phyloP scores from a whole-genome alignment of 2,888 invertebrate genomes.

The Agrochola macilenta region DNA sequence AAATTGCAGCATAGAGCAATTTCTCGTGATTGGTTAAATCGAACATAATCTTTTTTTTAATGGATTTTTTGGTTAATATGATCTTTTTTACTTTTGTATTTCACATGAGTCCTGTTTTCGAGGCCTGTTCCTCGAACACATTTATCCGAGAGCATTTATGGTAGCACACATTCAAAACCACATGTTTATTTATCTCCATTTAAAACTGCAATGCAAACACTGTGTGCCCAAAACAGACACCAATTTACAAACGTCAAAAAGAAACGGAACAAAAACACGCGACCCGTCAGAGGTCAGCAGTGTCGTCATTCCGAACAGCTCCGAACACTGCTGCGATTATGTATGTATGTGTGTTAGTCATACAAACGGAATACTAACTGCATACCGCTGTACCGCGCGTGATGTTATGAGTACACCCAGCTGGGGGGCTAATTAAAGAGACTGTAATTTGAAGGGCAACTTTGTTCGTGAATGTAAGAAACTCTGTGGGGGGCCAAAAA shows the following conservation, averaged over 20 bases:
- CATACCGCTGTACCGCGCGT: conserved; percentile 35
- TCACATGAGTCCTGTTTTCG: neutral
- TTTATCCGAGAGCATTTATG: neutral
- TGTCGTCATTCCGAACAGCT: conserved; percentile 33
- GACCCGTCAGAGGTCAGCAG: conserved; percentile 55
- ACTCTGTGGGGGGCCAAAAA: conserved; percentile 42
- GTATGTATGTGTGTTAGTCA: conserved; percentile 57
- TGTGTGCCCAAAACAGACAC: conserved; percentile 32
- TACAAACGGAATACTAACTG: conserved; percentile 54
- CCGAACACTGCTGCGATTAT: conserved; percentile 41
- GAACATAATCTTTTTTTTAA: neutral
- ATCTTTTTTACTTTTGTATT: neutral
- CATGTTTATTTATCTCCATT: conserved; percentile 10
- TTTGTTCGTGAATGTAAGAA: conserved; percentile 19
- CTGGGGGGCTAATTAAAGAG: conserved; percentile 59
- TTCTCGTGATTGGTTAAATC: neutral
- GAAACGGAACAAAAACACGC: conserved; percentile 39
- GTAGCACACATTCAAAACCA: conserved; percentile 12
- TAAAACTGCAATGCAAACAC: conserved; percentile 30
- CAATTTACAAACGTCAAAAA: conserved; percentile 41
- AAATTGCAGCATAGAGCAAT: neutral
- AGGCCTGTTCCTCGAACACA: neutral
- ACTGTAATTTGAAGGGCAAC: conserved; percentile 41
- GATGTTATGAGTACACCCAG: conserved; percentile 51
- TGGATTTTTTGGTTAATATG: no score